A percentile compares a stretch with the other conserved stretches of the same genome.
Conservation (phyloP, 1,140 invertebrate genomes). For the Atta cephalotes region DNA sequence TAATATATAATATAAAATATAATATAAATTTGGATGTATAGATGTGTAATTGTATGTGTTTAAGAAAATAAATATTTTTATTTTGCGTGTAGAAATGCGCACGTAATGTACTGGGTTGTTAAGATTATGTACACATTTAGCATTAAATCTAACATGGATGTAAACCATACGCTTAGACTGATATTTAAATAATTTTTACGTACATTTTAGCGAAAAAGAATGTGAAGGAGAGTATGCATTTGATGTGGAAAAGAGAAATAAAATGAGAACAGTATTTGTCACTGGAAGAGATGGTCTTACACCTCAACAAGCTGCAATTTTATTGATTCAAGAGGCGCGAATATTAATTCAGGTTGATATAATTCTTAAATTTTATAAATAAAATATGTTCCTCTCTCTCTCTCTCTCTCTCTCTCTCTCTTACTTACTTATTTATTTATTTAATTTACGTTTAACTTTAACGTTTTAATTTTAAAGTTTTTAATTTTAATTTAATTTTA, state of each 20-base stretch:
- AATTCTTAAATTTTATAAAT: conserved; percentile 76
- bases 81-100: conserved; percentile 6
- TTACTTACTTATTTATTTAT: too few species aligned
- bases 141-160: not conserved
- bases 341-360: conserved; percentile 87
- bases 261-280: conserved; percentile 92
- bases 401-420: not conserved
- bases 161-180: not conserved
- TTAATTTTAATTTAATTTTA: too few species aligned
- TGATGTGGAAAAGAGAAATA: conserved; percentile 90
- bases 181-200: conserved; percentile 12
- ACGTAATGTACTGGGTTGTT: not conserved
- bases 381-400: conserved; percentile 50
- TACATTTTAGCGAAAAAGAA: conserved; percentile 88
- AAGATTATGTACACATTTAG: not conserved
- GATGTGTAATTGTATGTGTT: not conserved
- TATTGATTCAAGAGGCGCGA: conserved; percentile 94
- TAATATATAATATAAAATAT: too few species aligned
- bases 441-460: too few species aligned
- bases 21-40: not conserved
- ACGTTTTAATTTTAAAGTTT: too few species aligned
- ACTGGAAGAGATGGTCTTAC: conserved; percentile 94
- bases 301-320: conserved; percentile 92
- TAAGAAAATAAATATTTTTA: conserved; percentile 1
- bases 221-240: conserved; percentile 90